Evolutionary conservation across 2,888 invertebrate genomes (phyloP), one percentile per base, ranked within the genome.

Genomic region (Poecilus cupreus): DNA sequence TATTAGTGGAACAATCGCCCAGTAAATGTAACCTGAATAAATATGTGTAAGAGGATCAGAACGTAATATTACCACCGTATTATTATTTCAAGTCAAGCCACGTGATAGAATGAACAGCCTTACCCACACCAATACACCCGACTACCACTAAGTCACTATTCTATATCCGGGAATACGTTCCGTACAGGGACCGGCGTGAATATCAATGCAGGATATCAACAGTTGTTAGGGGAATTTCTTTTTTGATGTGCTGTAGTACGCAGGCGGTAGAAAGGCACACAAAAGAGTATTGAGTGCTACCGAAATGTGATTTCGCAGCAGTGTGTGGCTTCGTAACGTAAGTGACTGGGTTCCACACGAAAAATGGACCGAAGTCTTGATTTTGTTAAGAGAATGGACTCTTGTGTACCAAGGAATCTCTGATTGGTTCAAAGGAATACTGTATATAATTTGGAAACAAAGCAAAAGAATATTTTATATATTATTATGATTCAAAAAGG

Each of bases 181-280:
- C 37, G 20, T 60, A 13, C 3, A 8, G 10, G 64, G 37, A 64
- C 13, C 8, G 37, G 64, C 37, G 64, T 68, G 37, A 68, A 68
- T 37, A 68, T 68, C 64, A 68, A 68, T 68, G 64, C 64, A 68
- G 64, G 18, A 37, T 68, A 68, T 68, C 64, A 68, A 68, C 64
- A 68, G 64, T 68, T 68, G 64, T 68, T 68, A 68, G 64, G 64
- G 64, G 64, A 68, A 60, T 68, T 68, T 68, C 37, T 68, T 37
- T 37, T 68, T 68, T 68, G 64, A 68, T 37, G 37, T 68, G 37
- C 32, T 37, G 64, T 68, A 46, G 32, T 26, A 60, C 60, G 60
- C 60, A 60, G 13, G 11, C 32, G 24, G 60, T 26, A 24, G 32
- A 37, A 68, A 68, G 64, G 64, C 64, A 68, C 37, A 68, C 64